Percentiles rank a stretch among this genome's conserved stretches.
phyloP scores from a whole-genome alignment of 2,888 invertebrate species.

The Ophioninae sp. region DNA sequence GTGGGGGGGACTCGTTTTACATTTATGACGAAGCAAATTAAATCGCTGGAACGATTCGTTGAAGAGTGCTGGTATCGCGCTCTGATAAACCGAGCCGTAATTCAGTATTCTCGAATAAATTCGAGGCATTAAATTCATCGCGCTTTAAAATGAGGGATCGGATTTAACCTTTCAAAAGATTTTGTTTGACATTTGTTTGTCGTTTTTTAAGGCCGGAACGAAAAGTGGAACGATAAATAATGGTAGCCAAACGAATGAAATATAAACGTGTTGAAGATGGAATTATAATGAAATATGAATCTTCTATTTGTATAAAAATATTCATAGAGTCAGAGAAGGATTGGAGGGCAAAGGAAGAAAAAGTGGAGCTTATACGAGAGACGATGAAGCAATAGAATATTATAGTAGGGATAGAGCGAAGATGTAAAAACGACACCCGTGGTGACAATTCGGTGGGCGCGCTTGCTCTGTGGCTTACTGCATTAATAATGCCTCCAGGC shows the following conservation, averaged over 20 bases:
- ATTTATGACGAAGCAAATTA: background rate
- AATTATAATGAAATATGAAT: slow-evolving; percentile 16
- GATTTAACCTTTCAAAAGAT: background rate
- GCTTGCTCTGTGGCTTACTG: slow-evolving; percentile 56
- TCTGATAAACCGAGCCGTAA: background rate
- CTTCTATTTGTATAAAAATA: slow-evolving; percentile 31
- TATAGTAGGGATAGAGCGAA: slow-evolving; percentile 53
- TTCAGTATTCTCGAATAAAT: background rate
- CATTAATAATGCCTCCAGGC: slow-evolving; percentile 78
- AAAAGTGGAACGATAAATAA: background rate
- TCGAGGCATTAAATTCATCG: background rate
- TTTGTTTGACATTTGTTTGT: slow-evolving; percentile 5
- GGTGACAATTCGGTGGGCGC: slow-evolving; percentile 59
- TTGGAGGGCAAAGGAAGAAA: slow-evolving; percentile 35
- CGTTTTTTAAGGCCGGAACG: background rate
- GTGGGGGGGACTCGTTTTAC: background rate
- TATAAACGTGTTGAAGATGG: background rate
- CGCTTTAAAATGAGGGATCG: background rate
- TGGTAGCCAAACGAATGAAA: background rate
- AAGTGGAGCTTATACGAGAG: slow-evolving; percentile 24
- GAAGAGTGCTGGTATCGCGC: background rate
- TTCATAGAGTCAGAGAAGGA: slow-evolving; percentile 26
- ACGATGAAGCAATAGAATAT: slow-evolving; percentile 58
- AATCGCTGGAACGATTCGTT: background rate
- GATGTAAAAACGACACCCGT: slow-evolving; percentile 50